Evolutionary conservation across 2,797 vertebrate species (phyloP), one percentile per base, ranked within the genome.

Genomic region (Nyctibius grandis): DNA sequence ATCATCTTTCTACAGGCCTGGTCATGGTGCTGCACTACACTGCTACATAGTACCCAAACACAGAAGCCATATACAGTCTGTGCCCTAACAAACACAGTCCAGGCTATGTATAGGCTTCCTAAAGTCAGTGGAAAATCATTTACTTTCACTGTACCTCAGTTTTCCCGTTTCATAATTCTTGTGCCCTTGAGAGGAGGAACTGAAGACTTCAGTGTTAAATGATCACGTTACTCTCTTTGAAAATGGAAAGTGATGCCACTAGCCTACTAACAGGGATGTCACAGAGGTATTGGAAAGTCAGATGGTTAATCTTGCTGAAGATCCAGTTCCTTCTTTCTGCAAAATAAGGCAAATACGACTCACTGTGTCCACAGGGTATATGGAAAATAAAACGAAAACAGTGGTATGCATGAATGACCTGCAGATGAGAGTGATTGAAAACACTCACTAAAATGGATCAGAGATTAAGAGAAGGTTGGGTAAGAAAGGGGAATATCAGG

Each of bases 331-430:
- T 84, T 89, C 86, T 3, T 91, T 82, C 84, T 70, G 74, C 45
- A 56, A 93, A 94, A 92, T 40, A 87, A 47, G 84, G 91, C 86
- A 94, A 88, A 67, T 85, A 50, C 96, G 94, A 96, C 81, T 95
- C 85, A 91, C n/a, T 38, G 36, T 38, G 44, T 74, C 88, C 74
- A 67, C 63, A n/a, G 86, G 74, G 60, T 38, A 68, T 17, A 70
- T 0, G 31, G 74, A 93, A 95, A 94, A 92, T 76, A 92, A 94
- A 94, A 88, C 0, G 0, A 79, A 91, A 91, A 40, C 60, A 22
- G 3, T 34, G 48, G 67, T 45, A 88, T 77, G 92, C 90, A 85
- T n/a, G 56, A 92, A 82, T 76, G 81, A 85, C 81, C 86, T 87
- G 86, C 67, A 76, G 86, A 91, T 29, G 36, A 69, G 59, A 78